phyloP scores from a whole-genome alignment of 2,797 vertebrate species.

The Phoxinus dragarum region DNA sequence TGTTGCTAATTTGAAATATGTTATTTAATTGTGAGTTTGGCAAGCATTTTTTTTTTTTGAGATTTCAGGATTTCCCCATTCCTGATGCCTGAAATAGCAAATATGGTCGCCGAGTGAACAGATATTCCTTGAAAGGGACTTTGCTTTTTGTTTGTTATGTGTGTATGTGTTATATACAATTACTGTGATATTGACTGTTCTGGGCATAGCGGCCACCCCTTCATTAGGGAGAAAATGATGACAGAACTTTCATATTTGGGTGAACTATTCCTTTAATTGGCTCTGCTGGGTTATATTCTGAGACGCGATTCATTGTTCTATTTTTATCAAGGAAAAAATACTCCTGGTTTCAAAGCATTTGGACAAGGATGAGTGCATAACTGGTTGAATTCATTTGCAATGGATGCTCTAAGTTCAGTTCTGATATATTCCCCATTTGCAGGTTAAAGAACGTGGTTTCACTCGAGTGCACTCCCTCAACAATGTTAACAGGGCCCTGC shows the following conservation, averaged over 20 bases:
- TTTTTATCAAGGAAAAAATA: slow-evolving; percentile 30
- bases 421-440: slow-evolving; percentile 58
- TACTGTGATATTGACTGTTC: not conserved
- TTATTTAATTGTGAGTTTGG: too few species aligned
- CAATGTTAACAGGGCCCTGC: slow-evolving; percentile 97
- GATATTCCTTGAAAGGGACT: too few species aligned
- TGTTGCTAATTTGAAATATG: too few species aligned
- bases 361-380: slow-evolving; percentile 46
- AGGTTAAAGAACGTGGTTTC: slow-evolving; percentile 96
- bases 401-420: slow-evolving; percentile 33
- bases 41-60: too few species aligned
- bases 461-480: slow-evolving; percentile 96
- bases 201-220: not conserved
- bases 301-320: slow-evolving; percentile 28
- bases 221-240: not conserved
- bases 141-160: not conserved
- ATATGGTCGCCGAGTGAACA: too few species aligned
- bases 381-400: slow-evolving; percentile 33
- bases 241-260: not conserved
- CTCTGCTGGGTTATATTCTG: slow-evolving; percentile 5
- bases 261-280: slow-evolving; percentile 18
- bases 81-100: too few species aligned
- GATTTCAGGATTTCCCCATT: too few species aligned
- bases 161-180: not conserved
- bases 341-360: slow-evolving; percentile 28